phyloP scores from a whole-genome alignment of 2,113 vertebrate species.

The Corydoras sp. region DNA sequence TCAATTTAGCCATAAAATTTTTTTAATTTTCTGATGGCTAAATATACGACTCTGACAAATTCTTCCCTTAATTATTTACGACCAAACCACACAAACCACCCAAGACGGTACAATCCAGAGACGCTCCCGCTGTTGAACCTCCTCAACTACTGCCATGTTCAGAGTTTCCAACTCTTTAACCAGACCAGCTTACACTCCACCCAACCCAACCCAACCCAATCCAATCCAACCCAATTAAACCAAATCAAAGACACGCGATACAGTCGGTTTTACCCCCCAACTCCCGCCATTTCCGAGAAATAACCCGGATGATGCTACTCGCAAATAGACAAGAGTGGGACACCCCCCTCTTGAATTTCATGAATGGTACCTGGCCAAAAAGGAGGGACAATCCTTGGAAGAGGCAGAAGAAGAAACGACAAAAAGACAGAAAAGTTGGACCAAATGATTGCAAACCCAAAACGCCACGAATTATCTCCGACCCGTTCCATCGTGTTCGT shows the following conservation, averaged over 20 bases:
- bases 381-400: constrained; percentile 59
- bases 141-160: constrained; percentile 36
- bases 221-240: constrained; percentile 9
- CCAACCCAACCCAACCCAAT: constrained; percentile 29
- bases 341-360: constrained; percentile 45
- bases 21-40: too few relatives aligned
- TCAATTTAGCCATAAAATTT: too few relatives aligned
- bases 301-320: constrained; percentile 64
- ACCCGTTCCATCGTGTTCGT: constrained; percentile 22
- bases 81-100: not conserved
- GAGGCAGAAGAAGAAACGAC: constrained; percentile 31
- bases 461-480: constrained; percentile 39
- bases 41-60: too few relatives aligned
- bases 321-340: constrained; percentile 38
- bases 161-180: not conserved
- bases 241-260: constrained; percentile 12
- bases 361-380: constrained; percentile 68
- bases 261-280: constrained; percentile 30
- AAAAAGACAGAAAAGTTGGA: constrained; percentile 53
- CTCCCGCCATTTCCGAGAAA: constrained; percentile 65
- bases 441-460: constrained; percentile 26
- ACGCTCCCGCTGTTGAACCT: constrained; percentile 24
- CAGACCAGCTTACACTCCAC: constrained; percentile 18
- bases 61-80: not conserved
- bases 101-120: constrained; percentile 16